Conservation (phyloP, 2,888 invertebrate genomes). For the Lasioglossum marginatum region DNA sequence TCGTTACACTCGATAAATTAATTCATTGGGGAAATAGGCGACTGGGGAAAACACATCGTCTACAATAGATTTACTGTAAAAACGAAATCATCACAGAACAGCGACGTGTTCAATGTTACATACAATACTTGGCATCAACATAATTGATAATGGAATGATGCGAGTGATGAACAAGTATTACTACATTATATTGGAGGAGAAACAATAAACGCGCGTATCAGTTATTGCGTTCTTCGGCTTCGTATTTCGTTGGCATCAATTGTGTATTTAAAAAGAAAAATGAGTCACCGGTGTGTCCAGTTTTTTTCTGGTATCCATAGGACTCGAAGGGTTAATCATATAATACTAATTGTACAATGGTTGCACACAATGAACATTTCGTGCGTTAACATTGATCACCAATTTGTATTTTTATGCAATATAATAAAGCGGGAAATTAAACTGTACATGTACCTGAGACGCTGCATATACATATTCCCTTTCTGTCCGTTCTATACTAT, state of each 20-base stretch:
- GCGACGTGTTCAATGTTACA: not conserved
- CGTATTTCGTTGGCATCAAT: not conserved
- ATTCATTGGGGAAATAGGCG: not conserved
- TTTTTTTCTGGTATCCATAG: not conserved
- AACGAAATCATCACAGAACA: not conserved
- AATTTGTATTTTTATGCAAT: constrained; percentile 38
- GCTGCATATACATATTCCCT: not conserved
- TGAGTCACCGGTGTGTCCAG: not conserved
- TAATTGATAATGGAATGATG: not conserved
- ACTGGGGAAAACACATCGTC: not conserved
- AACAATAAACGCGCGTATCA: not conserved
- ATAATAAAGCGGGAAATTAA: constrained; percentile 11
- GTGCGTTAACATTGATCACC: not conserved
- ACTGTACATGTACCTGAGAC: not conserved
- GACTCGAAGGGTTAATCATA: too few relatives aligned
- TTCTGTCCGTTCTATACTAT: not conserved
- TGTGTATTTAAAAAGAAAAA: not conserved
- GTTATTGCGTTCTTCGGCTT: not conserved
- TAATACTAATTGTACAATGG: not conserved
- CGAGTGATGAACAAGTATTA: not conserved
- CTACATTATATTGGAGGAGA: not conserved
- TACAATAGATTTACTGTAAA: not conserved
- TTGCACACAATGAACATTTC: not conserved
- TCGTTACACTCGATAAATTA: not conserved
- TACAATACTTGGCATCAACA: not conserved